Base-by-base conservation (phyloP, 2,113 vertebrate genomes). In the Clinocottus analis region DNA sequence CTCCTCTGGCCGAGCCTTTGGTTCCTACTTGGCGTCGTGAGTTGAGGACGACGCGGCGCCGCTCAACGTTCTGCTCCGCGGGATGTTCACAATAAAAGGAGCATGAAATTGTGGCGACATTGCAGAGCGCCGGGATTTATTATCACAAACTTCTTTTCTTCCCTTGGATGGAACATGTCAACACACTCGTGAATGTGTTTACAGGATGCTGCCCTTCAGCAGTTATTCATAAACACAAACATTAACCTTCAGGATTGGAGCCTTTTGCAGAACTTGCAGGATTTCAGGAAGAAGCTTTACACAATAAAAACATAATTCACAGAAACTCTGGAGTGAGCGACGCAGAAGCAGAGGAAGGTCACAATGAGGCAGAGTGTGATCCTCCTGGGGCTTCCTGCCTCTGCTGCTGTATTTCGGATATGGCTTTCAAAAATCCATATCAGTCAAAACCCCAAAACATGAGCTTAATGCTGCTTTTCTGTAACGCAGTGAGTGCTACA, bases 351-450 rank as follows among this genome's bases (percentile, higher is more conserved):
- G 27, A 21, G 33, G 1, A 53, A 47, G 23, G 9, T 49, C 25
- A 51, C 25, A 43, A 49, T 60, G 7, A 74, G 51, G n/a, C 31
- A 49, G 19, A 63, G 13, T 13, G 35, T 23, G 21, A 5, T 39
- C 63, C 29, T 53, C 17, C 45, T 49, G 35, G 59, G 33, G 27
- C 69, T 77, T 12, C 66, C 41, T 80, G 43, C 77, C 69, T 82
- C 14, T 29, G 10, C 55, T 75, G 69, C 33, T 60, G 31, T 9
- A 71, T 69, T 79, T 49, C 68, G 13, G 23, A 58, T 61, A 43
- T 76, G 37, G 53, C 63, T 64, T 77, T 74, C 55, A 79, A 33
- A 81, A 61, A 43, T 59, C 4, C 10, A 47, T n/a, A 77, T 72
- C 1, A 43, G 5, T 77, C 51, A 71, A 67, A 23, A n/a, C n/a